These are phyloP conservation scores for Leptoclinus maculatus DNA, from an alignment of 2,797 vertebrate species.

Conservation along the genomic window DNA sequence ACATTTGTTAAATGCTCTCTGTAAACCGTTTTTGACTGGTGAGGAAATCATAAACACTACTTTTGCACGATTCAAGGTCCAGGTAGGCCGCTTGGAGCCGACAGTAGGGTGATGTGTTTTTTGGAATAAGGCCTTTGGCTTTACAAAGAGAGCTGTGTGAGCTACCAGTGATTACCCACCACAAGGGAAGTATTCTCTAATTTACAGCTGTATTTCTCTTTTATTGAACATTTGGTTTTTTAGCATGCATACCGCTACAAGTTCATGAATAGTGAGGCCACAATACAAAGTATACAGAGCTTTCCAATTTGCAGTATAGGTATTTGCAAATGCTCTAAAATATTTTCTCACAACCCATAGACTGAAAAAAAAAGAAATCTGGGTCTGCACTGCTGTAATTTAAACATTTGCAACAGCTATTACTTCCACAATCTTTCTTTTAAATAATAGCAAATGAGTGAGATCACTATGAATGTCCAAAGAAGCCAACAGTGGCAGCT, in stretches of 20 bases:
- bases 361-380: neutral
- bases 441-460: constrained; percentile 29
- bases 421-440: constrained; percentile 14
- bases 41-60: constrained; percentile 77
- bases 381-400: neutral
- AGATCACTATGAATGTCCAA: constrained; percentile 27
- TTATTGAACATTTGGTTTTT: constrained; percentile 46
- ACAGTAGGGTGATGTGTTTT: constrained; percentile 60
- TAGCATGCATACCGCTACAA: constrained; percentile 1
- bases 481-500: constrained; percentile 48
- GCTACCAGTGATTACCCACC: constrained; percentile 63
- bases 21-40: constrained; percentile 72
- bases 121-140: constrained; percentile 56
- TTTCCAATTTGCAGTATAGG: constrained; percentile 13
- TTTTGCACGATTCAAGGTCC: constrained; percentile 61
- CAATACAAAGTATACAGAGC: neutral
- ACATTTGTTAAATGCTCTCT: constrained; percentile 74
- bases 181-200: constrained; percentile 64
- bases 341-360: constrained; percentile 4
- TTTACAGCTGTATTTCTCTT: constrained; percentile 57
- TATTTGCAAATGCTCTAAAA: constrained; percentile 21
- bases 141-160: constrained; percentile 61
- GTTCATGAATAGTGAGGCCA: constrained; percentile 17
- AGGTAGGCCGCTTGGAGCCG: constrained; percentile 63
- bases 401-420: constrained; percentile 9